Conservation (phyloP, 2,888 invertebrate genomes). For the Escarpia spicata region DNA sequence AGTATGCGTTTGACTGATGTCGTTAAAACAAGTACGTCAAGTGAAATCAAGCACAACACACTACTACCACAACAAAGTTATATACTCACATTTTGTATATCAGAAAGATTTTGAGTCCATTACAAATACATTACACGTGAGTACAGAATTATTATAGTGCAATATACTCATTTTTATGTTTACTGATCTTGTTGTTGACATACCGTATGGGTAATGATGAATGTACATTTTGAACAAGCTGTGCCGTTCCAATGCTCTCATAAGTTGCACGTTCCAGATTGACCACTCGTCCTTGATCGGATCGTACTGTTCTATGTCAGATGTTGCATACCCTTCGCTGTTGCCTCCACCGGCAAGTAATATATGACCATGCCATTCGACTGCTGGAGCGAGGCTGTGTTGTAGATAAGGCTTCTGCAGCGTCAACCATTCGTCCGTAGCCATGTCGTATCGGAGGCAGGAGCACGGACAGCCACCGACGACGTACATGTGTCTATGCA, state of each 20-base stretch:
- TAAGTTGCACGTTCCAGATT: conserved; percentile 33
- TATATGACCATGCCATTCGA: conserved; percentile 28
- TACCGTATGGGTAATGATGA: too few relatives aligned
- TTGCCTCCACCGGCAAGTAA: conserved; percentile 35
- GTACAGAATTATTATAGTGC: too few relatives aligned
- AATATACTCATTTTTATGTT: too few relatives aligned
- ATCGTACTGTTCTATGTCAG: conserved; percentile 36
- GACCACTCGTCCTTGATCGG: conserved; percentile 25
- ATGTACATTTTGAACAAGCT: conserved; percentile 32
- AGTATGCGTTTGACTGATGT: too few relatives aligned
- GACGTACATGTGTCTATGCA: conserved; percentile 36
- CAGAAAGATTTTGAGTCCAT: too few relatives aligned
- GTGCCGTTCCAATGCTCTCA: conserved; percentile 37
- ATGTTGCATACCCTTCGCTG: background rate
- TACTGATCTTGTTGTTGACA: too few relatives aligned
- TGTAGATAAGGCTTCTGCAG: conserved; percentile 32
- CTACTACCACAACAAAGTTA: too few relatives aligned
- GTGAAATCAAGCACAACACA: too few relatives aligned
- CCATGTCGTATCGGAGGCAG: conserved; percentile 33
- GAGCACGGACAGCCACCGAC: conserved; percentile 34
- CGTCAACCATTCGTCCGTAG: conserved; percentile 32
- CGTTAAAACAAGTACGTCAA: too few relatives aligned
- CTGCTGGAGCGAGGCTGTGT: conserved; percentile 27
- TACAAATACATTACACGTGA: too few relatives aligned
- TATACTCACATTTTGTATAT: too few relatives aligned